phyloP scores from a whole-genome alignment of 2,113 vertebrate species.

The Ciconia maguari region DNA sequence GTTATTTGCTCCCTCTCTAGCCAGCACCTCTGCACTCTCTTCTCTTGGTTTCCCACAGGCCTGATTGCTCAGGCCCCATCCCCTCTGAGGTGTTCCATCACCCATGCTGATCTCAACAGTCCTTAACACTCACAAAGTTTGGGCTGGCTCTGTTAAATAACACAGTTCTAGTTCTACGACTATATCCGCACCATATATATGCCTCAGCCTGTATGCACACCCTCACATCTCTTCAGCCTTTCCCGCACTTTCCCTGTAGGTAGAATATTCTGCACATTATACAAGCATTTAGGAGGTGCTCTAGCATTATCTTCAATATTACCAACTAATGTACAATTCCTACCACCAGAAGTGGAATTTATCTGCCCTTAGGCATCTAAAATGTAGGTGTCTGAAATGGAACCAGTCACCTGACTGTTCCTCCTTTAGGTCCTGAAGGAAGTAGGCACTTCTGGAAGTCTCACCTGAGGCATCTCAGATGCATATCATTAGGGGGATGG shows the following conservation, averaged over 20 bases:
- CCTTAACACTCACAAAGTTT: not conserved
- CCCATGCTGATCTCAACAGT: not conserved
- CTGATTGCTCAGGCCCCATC: not conserved
- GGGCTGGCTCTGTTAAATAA: not conserved
- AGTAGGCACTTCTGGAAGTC: not conserved
- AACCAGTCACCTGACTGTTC: not conserved
- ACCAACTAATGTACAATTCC: not conserved
- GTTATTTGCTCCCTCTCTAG: not conserved
- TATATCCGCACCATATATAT: not conserved
- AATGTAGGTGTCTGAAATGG: not conserved
- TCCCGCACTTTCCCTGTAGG: not conserved
- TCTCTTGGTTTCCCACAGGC: not conserved
- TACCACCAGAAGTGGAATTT: not conserved
- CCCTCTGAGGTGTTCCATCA: not conserved
- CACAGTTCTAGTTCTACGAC: not conserved
- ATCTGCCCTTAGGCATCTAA: not conserved
- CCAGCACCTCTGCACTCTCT: not conserved
- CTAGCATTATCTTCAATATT: not conserved
- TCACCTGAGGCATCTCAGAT: not conserved
- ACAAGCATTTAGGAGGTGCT: not conserved
- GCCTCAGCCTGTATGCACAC: not conserved
- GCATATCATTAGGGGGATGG: not conserved
- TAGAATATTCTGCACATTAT: not conserved
- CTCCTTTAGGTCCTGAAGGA: not conserved
- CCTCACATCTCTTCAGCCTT: not conserved